These are phyloP conservation scores for Phenganax stokvisi DNA, from an alignment of 92 coral and sea anemone species.

Conservation along the genomic window DNA sequence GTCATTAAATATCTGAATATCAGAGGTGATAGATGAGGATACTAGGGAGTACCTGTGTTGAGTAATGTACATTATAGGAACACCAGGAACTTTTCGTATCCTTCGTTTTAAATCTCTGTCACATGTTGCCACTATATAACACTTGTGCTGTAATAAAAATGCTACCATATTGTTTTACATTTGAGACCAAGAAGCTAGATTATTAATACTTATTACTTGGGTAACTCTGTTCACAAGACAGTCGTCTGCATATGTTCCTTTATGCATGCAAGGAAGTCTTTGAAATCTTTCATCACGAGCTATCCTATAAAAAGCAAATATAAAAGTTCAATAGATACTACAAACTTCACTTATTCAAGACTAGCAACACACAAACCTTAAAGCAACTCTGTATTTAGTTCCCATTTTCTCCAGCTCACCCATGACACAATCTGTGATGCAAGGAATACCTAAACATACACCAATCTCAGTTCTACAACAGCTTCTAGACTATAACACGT, in stretches of 20 bases:
- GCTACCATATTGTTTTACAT: too few relatives aligned
- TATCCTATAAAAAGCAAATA: slow-evolving; percentile 48
- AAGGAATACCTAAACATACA: slow-evolving; percentile 66
- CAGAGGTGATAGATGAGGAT: not conserved
- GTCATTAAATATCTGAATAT: not conserved
- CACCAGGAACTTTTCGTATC: slow-evolving; percentile 92
- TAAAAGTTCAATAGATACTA: not conserved
- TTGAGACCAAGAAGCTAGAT: not conserved
- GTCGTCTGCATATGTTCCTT: slow-evolving; percentile 96
- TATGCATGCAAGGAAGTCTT: slow-evolving; percentile 91
- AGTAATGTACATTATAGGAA: slow-evolving; percentile 95
- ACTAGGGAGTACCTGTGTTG: slow-evolving; percentile 67
- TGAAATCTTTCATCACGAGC: slow-evolving; percentile 94
- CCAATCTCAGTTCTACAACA: not conserved
- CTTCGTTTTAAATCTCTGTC: slow-evolving; percentile 95
- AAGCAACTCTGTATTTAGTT: slow-evolving; percentile 88
- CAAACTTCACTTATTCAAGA: not conserved
- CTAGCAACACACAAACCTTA: slow-evolving; percentile 56
- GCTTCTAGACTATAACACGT: not conserved
- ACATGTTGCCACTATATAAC: slow-evolving; percentile 95
- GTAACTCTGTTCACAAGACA: slow-evolving; percentile 89
- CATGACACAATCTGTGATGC: slow-evolving; percentile 98
- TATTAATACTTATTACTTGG: slow-evolving; percentile 54
- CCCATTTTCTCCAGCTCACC: slow-evolving; percentile 95
- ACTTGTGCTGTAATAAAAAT: slow-evolving; percentile 65